These are phyloP conservation scores for Anthrax anthrax DNA, from an alignment of 2,888 invertebrate species.

Conservation along the genomic window DNA sequence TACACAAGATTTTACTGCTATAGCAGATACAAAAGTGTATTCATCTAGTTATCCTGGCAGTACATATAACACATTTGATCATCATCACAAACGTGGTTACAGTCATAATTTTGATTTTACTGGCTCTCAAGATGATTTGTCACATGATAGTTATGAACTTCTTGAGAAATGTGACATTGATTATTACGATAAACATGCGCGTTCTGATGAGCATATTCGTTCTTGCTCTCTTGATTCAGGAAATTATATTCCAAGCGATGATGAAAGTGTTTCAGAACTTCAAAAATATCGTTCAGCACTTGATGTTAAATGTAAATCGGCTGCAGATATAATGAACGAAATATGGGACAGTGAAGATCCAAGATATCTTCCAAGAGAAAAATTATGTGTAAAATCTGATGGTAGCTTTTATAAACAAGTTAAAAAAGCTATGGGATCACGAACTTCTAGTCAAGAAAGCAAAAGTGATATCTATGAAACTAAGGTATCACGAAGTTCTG, in stretches of 20 bases:
- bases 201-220: constrained; percentile 39
- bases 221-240: constrained; percentile 65
- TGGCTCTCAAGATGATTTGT: constrained; percentile 71
- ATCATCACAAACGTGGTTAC: constrained; percentile 38
- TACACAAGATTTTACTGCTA: constrained; percentile 45
- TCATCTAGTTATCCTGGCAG: constrained; percentile 79
- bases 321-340: constrained; percentile 54
- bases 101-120: constrained; percentile 34
- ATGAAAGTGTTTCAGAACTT: constrained; percentile 46
- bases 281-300: constrained; percentile 43
- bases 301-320: constrained; percentile 50
- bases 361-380: constrained; percentile 55
- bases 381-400: constrained; percentile 55
- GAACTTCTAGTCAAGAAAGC: constrained; percentile 56
- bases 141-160: constrained; percentile 78
- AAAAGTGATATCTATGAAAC: constrained; percentile 54
- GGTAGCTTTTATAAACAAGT: constrained; percentile 58
- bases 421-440: constrained; percentile 45
- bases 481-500: constrained; percentile 49
- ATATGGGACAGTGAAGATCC: constrained; percentile 68
- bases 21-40: constrained; percentile 58
- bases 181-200: constrained; percentile 27
- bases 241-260: constrained; percentile 60
- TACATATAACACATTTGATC: constrained; percentile 41
- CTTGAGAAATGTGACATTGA: constrained; percentile 52